Evolutionary conservation across 2,797 vertebrate genomes (phyloP), one percentile per base, ranked within the genome.

Genomic region (Sebastes kiyomatsui): DNA sequence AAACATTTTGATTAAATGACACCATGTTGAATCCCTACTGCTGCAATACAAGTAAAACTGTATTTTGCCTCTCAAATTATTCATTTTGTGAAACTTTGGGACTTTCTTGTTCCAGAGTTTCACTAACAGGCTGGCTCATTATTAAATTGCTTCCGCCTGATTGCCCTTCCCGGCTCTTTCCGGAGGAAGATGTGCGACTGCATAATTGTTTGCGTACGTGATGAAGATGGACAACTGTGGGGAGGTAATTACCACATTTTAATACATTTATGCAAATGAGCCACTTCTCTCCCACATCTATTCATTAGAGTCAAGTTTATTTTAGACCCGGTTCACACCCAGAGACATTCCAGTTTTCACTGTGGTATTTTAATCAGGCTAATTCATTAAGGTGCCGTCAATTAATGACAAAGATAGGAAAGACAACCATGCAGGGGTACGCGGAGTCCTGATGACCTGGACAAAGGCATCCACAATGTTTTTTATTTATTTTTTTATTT

Each of bases 191-290:
- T 35, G 54, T 23, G 8, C 54, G 22, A 55, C 58, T 58, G 23
- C 52, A n/a, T 38, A 13, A 12, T 9, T 46, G 7, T 74, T 71
- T 70, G 62, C 35, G 30, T 60, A 6, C 2, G 3, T 38, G 22
- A 79, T 85, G 54, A 78, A 66, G 66, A 64, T 58, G 46, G 59
- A 60, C 38, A n/a, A 14, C 27, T 65, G 33, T 14, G 42, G 6
- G 16, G 20, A 22, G 49, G 58, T n/a, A 67, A 77, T 85, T 79
- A 67, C 4, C 35, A 75, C 4, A 65, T 67, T 61, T 77, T 68
- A 54, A 80, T 75, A 73, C 2, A 27, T 22, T 38, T 69, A 75
- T 83, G 79, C 33, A 85, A 78, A 87, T 75, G 0, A 46, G 0
- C 11, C 20, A 49, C 7, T 79, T 71, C 32, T 46, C 11, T 60